Evolutionary conservation across 2,888 invertebrate genomes (phyloP), one percentile per base, ranked within the genome.

Genomic region (Azorinus chamasolen): DNA sequence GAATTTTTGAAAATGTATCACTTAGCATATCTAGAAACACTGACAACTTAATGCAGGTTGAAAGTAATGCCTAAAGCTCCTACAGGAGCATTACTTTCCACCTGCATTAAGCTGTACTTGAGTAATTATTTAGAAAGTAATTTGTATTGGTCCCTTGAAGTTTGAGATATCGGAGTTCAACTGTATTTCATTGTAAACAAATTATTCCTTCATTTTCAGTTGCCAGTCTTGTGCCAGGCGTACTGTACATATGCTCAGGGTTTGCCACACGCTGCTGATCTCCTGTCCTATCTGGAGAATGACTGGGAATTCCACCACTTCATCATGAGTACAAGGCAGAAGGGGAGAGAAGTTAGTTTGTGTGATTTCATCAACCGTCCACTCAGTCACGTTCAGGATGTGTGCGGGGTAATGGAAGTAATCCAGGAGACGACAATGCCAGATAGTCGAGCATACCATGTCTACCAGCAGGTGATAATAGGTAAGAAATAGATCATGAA

Each of bases 291-390:
- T 20, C 66, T 79, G 5, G 79, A 79, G 66, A 71, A 55, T 62
- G 53, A 62, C 25, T 61, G 70, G 20, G 66, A 79, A 27, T 79
- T 79, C 71, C 70, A 70, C 27, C 55, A 66, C 25, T 79, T 79
- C 43, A 54, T 79, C 37, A 45, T 66, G 48, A 70, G 57, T 18
- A 51, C 58, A 6, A 53, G 57, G 22, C 16, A 24, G 6, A 32
- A 70, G 20, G 66, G 63, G n/a, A 51, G 53, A 41, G 58, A 70
- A 20, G 41, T 74, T 53, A 46, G 54, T n/a, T 37, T 79, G 63
- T 62, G 74, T 59, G 79, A 79, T 16, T 79, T 79, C 22, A 45
- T 79, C 32, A 70, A 74, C 59, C 65, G 79, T 27, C 79, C 79
- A 25, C 63, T 79, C 1, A 55, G 53, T 27, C 79, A 79, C 45